phyloP scores from a whole-genome alignment of 2,888 invertebrate species.

The Philopedon plagiatum region DNA sequence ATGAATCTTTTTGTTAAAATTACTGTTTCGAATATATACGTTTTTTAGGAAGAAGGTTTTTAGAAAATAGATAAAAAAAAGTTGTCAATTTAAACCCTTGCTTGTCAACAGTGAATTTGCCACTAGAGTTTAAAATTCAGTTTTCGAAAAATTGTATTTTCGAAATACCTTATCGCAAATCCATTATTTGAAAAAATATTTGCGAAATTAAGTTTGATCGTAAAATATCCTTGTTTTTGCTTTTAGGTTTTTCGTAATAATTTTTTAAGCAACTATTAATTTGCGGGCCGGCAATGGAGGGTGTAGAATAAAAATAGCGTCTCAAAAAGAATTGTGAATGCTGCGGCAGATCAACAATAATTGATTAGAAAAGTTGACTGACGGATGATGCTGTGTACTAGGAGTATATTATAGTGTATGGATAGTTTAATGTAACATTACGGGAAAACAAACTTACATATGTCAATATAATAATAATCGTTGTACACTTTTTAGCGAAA shows the following conservation, averaged over 20 bases:
- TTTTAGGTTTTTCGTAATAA: slow-evolving; percentile 8
- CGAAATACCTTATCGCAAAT: too few relatives aligned
- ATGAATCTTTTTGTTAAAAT: background rate
- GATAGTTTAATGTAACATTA: background rate
- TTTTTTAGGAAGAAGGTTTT: too few relatives aligned
- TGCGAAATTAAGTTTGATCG: too few relatives aligned
- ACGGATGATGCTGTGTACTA: background rate
- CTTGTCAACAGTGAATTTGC: too few relatives aligned
- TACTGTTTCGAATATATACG: too few relatives aligned
- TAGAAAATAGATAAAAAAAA: too few relatives aligned
- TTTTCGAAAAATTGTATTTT: too few relatives aligned
- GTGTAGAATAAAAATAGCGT: background rate
- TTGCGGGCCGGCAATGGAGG: background rate
- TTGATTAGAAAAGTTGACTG: slow-evolving; percentile 1
- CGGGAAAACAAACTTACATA: background rate
- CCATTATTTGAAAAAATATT: too few relatives aligned
- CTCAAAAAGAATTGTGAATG: background rate
- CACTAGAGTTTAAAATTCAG: too few relatives aligned
- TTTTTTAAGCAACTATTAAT: slow-evolving; percentile 4
- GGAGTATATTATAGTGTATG: background rate
- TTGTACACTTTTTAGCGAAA: too few relatives aligned
- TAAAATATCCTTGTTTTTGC: too few relatives aligned
- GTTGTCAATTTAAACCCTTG: too few relatives aligned
- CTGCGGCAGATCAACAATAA: slow-evolving; percentile 6
- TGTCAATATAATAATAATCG: background rate